Conservation (phyloP, 2,797 vertebrate genomes). For the Cyprinella venusta region DNA sequence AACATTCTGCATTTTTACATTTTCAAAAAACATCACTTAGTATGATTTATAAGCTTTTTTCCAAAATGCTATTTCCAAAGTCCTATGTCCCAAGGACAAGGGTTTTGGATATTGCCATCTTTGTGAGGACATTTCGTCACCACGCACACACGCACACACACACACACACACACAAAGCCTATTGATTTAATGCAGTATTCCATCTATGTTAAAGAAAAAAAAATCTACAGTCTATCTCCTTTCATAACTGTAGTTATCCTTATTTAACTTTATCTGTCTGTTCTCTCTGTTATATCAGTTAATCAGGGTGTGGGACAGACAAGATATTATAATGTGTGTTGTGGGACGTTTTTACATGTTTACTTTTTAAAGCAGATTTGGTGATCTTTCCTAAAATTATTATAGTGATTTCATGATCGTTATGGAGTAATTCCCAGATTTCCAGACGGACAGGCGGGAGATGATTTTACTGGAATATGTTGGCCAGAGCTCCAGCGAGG, state of each 20-base stretch:
- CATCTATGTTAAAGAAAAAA: too few species aligned
- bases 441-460: neutral
- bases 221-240: neutral
- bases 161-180: neutral
- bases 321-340: slow-evolving; percentile 41
- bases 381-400: neutral
- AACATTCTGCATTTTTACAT: too few species aligned
- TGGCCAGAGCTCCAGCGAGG: slow-evolving; percentile 6
- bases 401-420: neutral
- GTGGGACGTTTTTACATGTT: slow-evolving; percentile 5
- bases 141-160: too few species aligned
- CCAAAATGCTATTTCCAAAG: too few species aligned
- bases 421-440: slow-evolving; percentile 22
- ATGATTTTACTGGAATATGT: slow-evolving; percentile 26
- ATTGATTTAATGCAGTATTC: neutral
- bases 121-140: too few species aligned
- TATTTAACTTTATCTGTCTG: neutral
- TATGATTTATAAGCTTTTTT: too few species aligned
- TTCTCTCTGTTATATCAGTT: slow-evolving; percentile 38
- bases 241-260: slow-evolving; percentile 7
- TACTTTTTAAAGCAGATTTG: neutral
- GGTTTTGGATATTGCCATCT: too few species aligned
- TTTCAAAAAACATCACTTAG: too few species aligned
- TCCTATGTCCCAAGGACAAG: too few species aligned
- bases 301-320: slow-evolving; percentile 54